Percentiles rank a stretch among this genome's conserved stretches.
Conservation (phyloP, 1,140 invertebrate species). For the Batillaria attramentaria region DNA sequence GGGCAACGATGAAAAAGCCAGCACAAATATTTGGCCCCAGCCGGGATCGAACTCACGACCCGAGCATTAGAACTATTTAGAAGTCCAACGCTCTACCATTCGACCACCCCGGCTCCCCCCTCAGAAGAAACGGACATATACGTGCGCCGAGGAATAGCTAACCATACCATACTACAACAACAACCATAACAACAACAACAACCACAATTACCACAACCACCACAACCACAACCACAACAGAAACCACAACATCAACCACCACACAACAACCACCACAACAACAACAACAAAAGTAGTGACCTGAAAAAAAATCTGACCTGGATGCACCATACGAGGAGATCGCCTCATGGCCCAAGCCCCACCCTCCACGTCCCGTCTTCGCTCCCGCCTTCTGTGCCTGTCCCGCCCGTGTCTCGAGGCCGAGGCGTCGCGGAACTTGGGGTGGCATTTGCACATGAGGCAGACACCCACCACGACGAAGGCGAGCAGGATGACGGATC, state of each 20-base stretch:
- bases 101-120: too few relatives aligned
- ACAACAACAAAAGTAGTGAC: not conserved
- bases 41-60: too few relatives aligned
- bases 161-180: too few relatives aligned
- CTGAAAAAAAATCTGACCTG: not conserved
- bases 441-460: not conserved
- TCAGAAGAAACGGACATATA: too few relatives aligned
- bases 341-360: not conserved
- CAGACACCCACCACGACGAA: not conserved
- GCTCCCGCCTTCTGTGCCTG: not conserved
- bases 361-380: not conserved
- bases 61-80: too few relatives aligned
- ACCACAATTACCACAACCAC: not conserved
- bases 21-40: too few relatives aligned
- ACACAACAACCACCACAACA: not conserved
- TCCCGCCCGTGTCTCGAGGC: not conserved
- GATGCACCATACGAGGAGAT: too few relatives aligned
- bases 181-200: too few relatives aligned
- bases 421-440: not conserved
- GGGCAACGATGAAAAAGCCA: too few relatives aligned
- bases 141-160: too few relatives aligned
- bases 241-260: not conserved
- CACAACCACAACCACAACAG: constrained; percentile 2
- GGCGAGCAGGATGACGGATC: not conserved
- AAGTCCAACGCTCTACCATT: too few relatives aligned